Conservation (phyloP, 2,797 vertebrate genomes). For the Sebastes steindachneri region DNA sequence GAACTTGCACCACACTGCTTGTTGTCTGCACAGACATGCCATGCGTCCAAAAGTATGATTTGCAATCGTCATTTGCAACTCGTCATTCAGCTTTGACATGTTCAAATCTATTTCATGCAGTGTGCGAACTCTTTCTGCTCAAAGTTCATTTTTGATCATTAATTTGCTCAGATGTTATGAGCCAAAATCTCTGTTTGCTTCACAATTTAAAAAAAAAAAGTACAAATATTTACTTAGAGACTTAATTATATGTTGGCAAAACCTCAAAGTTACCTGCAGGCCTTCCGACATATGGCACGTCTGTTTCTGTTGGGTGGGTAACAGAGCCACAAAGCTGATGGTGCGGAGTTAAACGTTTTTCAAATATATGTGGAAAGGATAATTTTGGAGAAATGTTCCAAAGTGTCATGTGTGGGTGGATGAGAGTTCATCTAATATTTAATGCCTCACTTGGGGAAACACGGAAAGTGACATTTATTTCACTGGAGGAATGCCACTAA, state of each 20-base stretch:
- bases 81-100: neutral
- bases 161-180: slow-evolving; percentile 23
- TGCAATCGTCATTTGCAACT: neutral
- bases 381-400: neutral
- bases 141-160: slow-evolving; percentile 33
- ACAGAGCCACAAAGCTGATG: slow-evolving; percentile 12
- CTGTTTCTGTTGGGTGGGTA: slow-evolving; percentile 15
- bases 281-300: slow-evolving; percentile 33
- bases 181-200: slow-evolving; percentile 36
- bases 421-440: slow-evolving; percentile 25
- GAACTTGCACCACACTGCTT: neutral
- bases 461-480: neutral
- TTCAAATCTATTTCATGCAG: slow-evolving; percentile 15
- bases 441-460: neutral
- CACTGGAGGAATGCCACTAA: neutral
- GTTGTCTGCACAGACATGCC: neutral
- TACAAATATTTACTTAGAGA: slow-evolving; percentile 56
- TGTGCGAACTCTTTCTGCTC: neutral
- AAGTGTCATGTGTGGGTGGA: slow-evolving; percentile 3
- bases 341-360: neutral
- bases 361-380: neutral
- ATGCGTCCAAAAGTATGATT: slow-evolving; percentile 4
- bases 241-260: slow-evolving; percentile 46
- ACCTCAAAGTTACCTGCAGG: slow-evolving; percentile 41
- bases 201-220: slow-evolving; percentile 24